Base-by-base conservation (phyloP, 2,113 vertebrate genomes). In the Oncorhynchus mykiss region DNA sequence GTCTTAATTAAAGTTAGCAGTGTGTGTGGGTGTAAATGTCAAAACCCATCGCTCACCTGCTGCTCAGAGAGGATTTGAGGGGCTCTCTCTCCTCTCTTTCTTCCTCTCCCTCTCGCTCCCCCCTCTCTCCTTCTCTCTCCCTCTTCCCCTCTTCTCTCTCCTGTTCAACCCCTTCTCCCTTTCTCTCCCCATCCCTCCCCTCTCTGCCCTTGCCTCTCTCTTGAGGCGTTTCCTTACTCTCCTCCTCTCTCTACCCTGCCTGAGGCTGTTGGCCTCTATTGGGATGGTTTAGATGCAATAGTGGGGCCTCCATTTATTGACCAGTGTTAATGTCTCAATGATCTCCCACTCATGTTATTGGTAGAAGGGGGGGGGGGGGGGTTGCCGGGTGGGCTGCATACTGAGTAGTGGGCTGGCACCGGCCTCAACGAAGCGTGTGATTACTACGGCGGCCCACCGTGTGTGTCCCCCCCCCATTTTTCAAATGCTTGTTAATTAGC, bases 281-380 rank as follows among this genome's bases (percentile, higher is more conserved):
- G 85, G 90, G 87, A 85, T 74, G 76, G 83, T 90, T 87, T 87
- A 73, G 84, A 80, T 87, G 86, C 86, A 85, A 85, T 77, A 77
- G 71, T 77, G 67, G 77, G 80, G 71, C 76, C 79, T 85, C 77
- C 74, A 75, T 77, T 86, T 91, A 93, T 91, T 89, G 91, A 93
- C 93, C 80, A 74, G 73, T 49, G 8, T 76, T 86, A 90, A 91
- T 88, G 86, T 91, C 85, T 91, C 85, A 89, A 80, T 91, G 86
- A 91, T 90, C 85, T 84, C 76, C 51, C 22, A 22, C 73, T 74
- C 22, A 1, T 82, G 74, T 77, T 78, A 74, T 82, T 79, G 79
- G 79, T 73, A 62, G 57, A 45, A 18, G 1, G 73, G 77, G 68
- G 80, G 73, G 77, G 68, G 80, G 2, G 73, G 77, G 78, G 69